A percentile compares a stretch with the other conserved stretches of the same genome.
phyloP scores from a whole-genome alignment of 2,113 vertebrate genomes.

The Oreamnos americanus region DNA sequence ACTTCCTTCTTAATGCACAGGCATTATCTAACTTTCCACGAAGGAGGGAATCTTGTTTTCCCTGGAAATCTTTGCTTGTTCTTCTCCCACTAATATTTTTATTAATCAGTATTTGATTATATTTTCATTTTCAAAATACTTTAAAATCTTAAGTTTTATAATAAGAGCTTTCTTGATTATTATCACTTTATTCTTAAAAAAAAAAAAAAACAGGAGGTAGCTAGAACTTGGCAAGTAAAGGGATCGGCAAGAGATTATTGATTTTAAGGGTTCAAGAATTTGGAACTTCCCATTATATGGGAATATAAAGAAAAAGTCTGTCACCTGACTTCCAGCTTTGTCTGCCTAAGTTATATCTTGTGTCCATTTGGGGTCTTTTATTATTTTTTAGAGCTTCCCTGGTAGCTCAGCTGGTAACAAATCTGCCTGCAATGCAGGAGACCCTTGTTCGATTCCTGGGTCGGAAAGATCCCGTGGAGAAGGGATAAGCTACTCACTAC shows the following conservation, averaged over 20 bases:
- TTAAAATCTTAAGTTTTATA: neutral
- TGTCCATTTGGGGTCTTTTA: neutral
- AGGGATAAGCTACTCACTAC: neutral
- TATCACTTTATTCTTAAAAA: neutral
- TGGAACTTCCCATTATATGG: neutral
- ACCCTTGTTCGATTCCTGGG: neutral
- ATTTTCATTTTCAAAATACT: neutral
- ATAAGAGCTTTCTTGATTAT: neutral
- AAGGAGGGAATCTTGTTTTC: neutral
- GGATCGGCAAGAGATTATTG: neutral
- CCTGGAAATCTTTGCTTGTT: neutral
- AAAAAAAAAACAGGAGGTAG: neutral
- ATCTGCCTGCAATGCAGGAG: neutral
- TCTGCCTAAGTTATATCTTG: neutral
- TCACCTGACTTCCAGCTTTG: neutral
- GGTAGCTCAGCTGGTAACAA: neutral
- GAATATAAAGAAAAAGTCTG: neutral
- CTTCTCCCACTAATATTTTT: neutral
- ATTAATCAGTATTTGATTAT: neutral
- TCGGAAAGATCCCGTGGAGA: neutral
- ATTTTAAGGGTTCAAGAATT: neutral
- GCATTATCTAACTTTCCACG: neutral
- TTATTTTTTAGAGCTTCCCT: neutral
- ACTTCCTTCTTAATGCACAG: neutral
- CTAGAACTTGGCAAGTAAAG: neutral